Percentiles rank a stretch among this genome's conserved stretches.
These are phyloP conservation scores for Drosophila ustulata DNA, from an alignment of 2,888 invertebrate species.

Conservation along the genomic window DNA sequence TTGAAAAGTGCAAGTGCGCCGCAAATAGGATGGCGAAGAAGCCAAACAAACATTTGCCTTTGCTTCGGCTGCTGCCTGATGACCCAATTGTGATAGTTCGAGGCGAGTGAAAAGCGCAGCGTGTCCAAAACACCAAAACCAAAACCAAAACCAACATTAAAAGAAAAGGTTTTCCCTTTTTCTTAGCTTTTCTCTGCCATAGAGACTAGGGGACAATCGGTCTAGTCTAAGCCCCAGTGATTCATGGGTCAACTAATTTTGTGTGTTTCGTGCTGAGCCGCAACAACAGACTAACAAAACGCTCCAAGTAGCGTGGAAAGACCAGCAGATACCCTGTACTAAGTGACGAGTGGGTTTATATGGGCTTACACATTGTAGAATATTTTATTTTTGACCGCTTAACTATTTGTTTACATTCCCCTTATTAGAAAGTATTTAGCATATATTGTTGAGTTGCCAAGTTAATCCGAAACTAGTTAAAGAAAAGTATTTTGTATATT, in stretches of 20 bases:
- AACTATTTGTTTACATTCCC: too few relatives aligned
- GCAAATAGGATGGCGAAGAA: conserved; percentile 22
- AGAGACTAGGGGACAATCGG: background rate
- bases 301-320: background rate
- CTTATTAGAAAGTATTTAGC: background rate
- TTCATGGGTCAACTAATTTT: conserved; percentile 54
- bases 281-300: conserved; percentile 14
- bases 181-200: conserved; percentile 8
- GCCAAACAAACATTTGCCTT: conserved; percentile 48
- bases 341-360: background rate
- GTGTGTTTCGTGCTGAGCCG: conserved; percentile 47
- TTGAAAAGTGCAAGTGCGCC: conserved; percentile 76
- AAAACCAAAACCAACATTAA: conserved; percentile 21
- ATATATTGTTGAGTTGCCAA: background rate
- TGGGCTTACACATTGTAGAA: too few relatives aligned
- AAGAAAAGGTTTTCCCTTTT: conserved; percentile 47
- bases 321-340: conserved; percentile 11
- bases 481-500: too few relatives aligned
- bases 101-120: conserved; percentile 55
- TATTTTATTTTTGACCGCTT: too few relatives aligned
- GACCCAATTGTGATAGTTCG: conserved; percentile 71
- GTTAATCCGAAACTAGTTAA: too few relatives aligned
- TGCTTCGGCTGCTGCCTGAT: conserved; percentile 37
- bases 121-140: conserved; percentile 31
- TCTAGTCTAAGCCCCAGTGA: conserved; percentile 44